Evolutionary conservation across 2,888 invertebrate species (phyloP).

Genomic region (Drosophila hamatofila): DNA sequence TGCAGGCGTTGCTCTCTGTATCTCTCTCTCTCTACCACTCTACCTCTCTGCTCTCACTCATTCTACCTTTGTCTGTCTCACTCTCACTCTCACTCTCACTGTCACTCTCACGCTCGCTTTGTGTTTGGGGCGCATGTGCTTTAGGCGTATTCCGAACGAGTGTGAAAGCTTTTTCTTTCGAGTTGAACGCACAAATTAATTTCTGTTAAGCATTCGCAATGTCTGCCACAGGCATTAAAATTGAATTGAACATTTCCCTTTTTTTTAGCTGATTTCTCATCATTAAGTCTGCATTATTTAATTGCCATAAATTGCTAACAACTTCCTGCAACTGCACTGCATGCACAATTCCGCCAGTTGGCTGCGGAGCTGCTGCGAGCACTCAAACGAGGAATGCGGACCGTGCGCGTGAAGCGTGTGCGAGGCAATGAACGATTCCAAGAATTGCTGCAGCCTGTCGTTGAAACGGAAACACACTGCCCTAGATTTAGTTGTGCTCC

Average conservation of each 20-base stretch:
- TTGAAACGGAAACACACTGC: constrained; percentile 83
- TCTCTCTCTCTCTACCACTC: constrained; percentile 13
- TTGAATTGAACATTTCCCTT: neutral
- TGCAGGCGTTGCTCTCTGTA: constrained; percentile 7
- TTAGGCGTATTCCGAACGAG: constrained; percentile 51
- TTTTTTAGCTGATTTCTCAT: neutral
- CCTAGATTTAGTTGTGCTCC: constrained; percentile 80
- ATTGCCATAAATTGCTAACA: neutral
- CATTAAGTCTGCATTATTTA: neutral
- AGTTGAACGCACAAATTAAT: constrained; percentile 49
- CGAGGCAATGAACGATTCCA: constrained; percentile 68
- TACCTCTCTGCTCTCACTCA: constrained; percentile 12
- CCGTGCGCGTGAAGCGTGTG: constrained; percentile 48
- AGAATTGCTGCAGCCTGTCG: constrained; percentile 63
- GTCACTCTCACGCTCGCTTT: constrained; percentile 9
- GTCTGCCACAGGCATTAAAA: constrained; percentile 8
- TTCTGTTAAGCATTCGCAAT: constrained; percentile 53
- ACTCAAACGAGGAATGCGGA: constrained; percentile 16
- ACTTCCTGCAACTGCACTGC: constrained; percentile 7
- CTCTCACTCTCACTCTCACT: constrained; percentile 11
- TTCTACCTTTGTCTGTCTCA: constrained; percentile 11
- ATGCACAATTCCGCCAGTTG: neutral
- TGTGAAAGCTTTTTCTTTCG: constrained; percentile 42
- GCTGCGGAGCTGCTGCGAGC: no score
- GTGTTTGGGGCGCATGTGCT: constrained; percentile 46